These are phyloP conservation scores for Epizoanthus scotinus DNA, from an alignment of 92 coral and sea anemone species.

Conservation along the genomic window DNA sequence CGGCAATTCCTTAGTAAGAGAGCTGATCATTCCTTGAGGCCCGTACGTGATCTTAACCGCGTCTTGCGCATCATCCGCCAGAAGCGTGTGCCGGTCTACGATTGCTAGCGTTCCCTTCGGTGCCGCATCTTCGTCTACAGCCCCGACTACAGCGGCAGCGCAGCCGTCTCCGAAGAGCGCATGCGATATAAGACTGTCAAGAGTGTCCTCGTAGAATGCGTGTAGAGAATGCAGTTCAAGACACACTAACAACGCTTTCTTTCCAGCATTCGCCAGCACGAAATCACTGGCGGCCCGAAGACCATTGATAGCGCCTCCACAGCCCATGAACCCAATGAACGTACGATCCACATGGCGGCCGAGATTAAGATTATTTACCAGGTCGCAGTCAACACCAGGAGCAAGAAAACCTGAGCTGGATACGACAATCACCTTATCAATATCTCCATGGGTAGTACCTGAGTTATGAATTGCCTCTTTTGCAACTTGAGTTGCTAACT, in stretches of 20 bases:
- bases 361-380: not conserved
- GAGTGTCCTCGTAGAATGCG: slow-evolving; percentile 11
- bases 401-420: slow-evolving; percentile 5
- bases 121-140: slow-evolving; percentile 14
- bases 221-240: slow-evolving; percentile 20
- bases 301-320: slow-evolving; percentile 2
- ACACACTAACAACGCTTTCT: slow-evolving; percentile 11
- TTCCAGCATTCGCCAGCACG: not conserved
- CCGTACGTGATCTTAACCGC: slow-evolving; percentile 21
- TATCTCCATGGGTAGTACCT: not conserved
- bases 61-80: slow-evolving; percentile 14
- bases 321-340: slow-evolving; percentile 3
- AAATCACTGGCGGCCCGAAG: slow-evolving; percentile 10
- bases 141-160: slow-evolving; percentile 16
- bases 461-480: slow-evolving; percentile 10
- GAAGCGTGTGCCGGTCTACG: slow-evolving; percentile 16
- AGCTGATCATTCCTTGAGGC: slow-evolving; percentile 18
- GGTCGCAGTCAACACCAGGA: not conserved
- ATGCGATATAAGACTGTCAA: slow-evolving; percentile 21
- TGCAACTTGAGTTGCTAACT: not conserved
- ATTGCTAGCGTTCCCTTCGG: slow-evolving; percentile 4
- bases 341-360: not conserved
- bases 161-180: slow-evolving; percentile 25
- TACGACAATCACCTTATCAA: slow-evolving; percentile 1
- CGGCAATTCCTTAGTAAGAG: slow-evolving; percentile 19